Base-by-base conservation (phyloP, 2,797 vertebrate genomes). In the Poecilia picta region DNA sequence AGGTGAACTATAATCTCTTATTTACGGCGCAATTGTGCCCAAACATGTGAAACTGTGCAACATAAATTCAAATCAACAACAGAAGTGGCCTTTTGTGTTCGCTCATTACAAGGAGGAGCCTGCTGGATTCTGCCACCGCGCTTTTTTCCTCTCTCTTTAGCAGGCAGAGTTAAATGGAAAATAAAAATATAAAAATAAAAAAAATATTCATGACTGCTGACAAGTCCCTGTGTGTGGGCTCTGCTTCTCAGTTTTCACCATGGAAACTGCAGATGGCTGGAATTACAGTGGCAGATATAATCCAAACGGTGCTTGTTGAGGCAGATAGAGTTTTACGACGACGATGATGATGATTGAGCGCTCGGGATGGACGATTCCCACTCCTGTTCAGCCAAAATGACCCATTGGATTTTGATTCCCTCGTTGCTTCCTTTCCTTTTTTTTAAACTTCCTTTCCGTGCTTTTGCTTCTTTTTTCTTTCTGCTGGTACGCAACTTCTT, bases 261-360 rank as follows among this genome's bases (percentile, higher is more conserved):
- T 94, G 93, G 93, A 90, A 94, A 94, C 92, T 53, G 46, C 86
- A 89, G 89, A 93, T 86, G 87, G 87, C 79, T 81, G 76, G 78
- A 91, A 93, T 92, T 87, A 89, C 62, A 91, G 89, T 86, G 84
- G 90, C 74, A 83, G 83, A 85, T 88, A 83, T 86, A 92, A 89
- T 83, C 85, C 83, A 83, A 89, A 89, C 59, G 74, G 73, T 77
- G 81, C 87, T 86, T 80, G 74, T 87, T 86, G 85, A 46, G 78
- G 84, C 79, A 45, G 72, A 82, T 78, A 76, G 66, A 75, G 77
- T 64, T 72, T 57, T 64, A 74, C 23, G 16, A 81, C 78, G 51
- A 20, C 2, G 20, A 51, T 0, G 49, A 49, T 43, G 41, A 43
- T 43, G 41, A 43, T 41, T 83, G 81, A 66, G 51, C 77, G n/a